Evolutionary conservation across 37 sponge, comb jelly and placozoan genomes (phyloP).

Genomic region (Cladorhizidae sp.): DNA sequence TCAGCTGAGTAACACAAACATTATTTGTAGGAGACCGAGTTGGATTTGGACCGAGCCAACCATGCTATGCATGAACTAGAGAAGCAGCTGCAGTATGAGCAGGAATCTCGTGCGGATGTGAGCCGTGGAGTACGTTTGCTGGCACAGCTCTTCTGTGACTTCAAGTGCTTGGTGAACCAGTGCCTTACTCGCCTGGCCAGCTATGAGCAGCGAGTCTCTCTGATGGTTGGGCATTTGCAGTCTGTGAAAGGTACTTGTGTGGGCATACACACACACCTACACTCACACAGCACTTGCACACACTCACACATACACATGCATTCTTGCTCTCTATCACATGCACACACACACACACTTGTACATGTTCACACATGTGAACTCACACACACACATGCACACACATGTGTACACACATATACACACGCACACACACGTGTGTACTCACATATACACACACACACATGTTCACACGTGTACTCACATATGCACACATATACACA

Average conservation of each 20-base stretch:
- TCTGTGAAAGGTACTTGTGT: slow-evolving; percentile 27
- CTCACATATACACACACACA: no score
- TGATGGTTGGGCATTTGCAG: slow-evolving; percentile 3
- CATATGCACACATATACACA: not conserved
- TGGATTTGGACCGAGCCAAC: not conserved
- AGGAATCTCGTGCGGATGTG: not conserved
- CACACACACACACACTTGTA: not conserved
- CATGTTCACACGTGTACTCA: no score
- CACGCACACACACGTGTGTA: no score
- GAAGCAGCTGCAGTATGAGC: not conserved
- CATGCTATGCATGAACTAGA: not conserved
- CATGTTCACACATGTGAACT: no score
- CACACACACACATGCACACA: no score
- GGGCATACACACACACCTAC: no score
- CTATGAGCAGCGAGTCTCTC: slow-evolving; percentile 33
- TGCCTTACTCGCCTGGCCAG: slow-evolving; percentile 28
- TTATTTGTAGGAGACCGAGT: slow-evolving; percentile 8
- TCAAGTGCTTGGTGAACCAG: slow-evolving; percentile 22
- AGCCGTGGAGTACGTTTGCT: not conserved
- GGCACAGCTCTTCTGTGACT: not conserved
- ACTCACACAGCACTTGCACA: no score
- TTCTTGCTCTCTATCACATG: not conserved
- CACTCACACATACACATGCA: no score
- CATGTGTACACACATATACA: no score
- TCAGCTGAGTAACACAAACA: not conserved